Percentiles rank a stretch among this genome's conserved stretches.
Conservation (phyloP, 2,113 vertebrate genomes). For the Aramus guarauna region DNA sequence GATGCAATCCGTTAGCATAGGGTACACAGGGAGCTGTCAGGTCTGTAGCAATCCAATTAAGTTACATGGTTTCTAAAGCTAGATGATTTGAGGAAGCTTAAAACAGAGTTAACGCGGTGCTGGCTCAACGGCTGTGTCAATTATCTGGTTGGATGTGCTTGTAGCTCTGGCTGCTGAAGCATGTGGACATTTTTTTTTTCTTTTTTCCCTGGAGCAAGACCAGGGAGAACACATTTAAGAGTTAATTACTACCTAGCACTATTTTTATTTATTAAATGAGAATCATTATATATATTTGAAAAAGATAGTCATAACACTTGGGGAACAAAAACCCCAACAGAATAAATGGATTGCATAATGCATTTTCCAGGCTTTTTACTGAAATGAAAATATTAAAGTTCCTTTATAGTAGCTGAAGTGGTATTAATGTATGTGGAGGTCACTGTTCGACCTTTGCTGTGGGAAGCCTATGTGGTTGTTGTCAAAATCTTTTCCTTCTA, state of each 20-base stretch:
- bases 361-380: neutral
- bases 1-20: neutral
- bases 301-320: neutral
- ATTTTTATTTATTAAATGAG: neutral
- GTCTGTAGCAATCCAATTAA: constrained; percentile 60
- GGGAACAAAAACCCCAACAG: neutral
- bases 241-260: constrained; percentile 12
- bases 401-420: neutral
- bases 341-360: neutral
- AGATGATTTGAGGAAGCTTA: constrained; percentile 53
- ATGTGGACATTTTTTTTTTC: neutral
- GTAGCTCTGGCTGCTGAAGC: constrained; percentile 3
- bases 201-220: neutral
- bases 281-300: neutral
- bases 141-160: constrained; percentile 27
- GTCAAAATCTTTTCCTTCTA: constrained; percentile 13
- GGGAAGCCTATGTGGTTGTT: neutral
- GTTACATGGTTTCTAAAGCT: constrained; percentile 43
- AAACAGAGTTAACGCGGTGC: constrained; percentile 45
- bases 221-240: neutral
- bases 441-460: constrained; percentile 5
- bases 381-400: neutral
- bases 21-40: neutral
- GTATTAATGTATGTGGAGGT: neutral
- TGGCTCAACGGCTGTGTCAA: constrained; percentile 11